Conservation (phyloP, 1,140 invertebrate species). For the Apis dorsata region DNA sequence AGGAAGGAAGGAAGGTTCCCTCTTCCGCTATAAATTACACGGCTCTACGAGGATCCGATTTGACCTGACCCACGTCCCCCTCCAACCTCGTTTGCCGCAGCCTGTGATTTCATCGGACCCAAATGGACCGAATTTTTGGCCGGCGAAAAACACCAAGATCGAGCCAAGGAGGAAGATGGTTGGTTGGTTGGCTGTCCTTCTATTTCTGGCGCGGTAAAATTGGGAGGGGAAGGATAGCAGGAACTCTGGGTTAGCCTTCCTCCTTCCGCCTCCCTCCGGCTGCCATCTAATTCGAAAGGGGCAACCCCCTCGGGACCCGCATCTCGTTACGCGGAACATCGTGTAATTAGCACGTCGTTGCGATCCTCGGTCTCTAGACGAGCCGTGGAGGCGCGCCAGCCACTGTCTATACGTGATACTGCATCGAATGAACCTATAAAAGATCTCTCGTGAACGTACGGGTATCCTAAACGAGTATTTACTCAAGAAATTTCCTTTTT, state of each 20-base stretch:
- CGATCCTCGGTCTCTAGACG: constrained; percentile 54
- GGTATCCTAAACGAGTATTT: not conserved
- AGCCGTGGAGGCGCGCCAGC: constrained; percentile 4
- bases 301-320: constrained; percentile 70
- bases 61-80: constrained; percentile 40
- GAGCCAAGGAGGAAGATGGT: constrained; percentile 36
- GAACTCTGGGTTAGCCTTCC: constrained; percentile 59
- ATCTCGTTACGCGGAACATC: constrained; percentile 77
- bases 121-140: constrained; percentile 52
- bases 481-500: not conserved
- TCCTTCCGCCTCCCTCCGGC: constrained; percentile 45
- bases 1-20: not conserved
- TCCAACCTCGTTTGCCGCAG: constrained; percentile 18
- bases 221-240: constrained; percentile 52
- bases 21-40: constrained; percentile 76
- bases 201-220: not conserved
- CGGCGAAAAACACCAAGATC: constrained; percentile 23
- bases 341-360: constrained; percentile 78
- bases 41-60: constrained; percentile 58
- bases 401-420: constrained; percentile 62
- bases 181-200: constrained; percentile 34
- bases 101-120: constrained; percentile 69
- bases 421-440: no score
- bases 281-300: constrained; percentile 61
- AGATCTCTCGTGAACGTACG: not conserved